Evolutionary conservation across 2,797 vertebrate genomes (phyloP), one percentile per base, ranked within the genome.

Genomic region (Argyrosomus regius): DNA sequence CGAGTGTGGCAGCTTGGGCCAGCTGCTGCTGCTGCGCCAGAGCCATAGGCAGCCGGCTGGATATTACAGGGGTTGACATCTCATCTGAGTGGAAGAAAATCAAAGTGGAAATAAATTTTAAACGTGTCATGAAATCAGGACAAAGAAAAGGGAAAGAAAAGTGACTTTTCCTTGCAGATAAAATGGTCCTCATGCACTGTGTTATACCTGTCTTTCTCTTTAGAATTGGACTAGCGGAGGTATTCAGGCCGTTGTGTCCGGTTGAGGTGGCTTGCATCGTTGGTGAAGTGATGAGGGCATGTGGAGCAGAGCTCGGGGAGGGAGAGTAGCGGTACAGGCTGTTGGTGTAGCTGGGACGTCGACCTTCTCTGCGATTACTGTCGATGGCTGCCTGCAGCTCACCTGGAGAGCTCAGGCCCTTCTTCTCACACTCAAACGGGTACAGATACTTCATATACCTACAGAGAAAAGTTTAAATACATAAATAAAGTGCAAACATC

Each of bases 391-490:
- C 96, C 95, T 99, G 97, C 6, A 99, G 96, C 91, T 99, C 97
- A 0, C 95, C 96, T 0, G 97, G 97, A 68, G 98, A 99, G 87
- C 98, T 99, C 91, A 99, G 93, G 0, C 96, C 95, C 76, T 98
- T 98, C 92, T 98, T 98, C 91, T 98, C 97, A 18, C 98, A 99
- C 89, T 99, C 98, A 0, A 97, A 99, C 1, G 97, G 95, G 16
- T 99, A 99, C 14, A 99, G 94, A 84, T 99, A 99, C 93, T 99
- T 99, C 98, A 99, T 99, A 84, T 99, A 99, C 94, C 98, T 99
- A 9, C 50, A 66, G 20, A 5, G 89, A 9, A 46, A 46, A 0
- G 5, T 28, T 65, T 66, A 39, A 39, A 39, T 39, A 35, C 35
- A 35, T 35, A 0, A 39, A 9, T 39, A 9, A 39, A 8, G 35